phyloP scores from a whole-genome alignment of 92 coral and sea anemone species.

The Metridium senile region DNA sequence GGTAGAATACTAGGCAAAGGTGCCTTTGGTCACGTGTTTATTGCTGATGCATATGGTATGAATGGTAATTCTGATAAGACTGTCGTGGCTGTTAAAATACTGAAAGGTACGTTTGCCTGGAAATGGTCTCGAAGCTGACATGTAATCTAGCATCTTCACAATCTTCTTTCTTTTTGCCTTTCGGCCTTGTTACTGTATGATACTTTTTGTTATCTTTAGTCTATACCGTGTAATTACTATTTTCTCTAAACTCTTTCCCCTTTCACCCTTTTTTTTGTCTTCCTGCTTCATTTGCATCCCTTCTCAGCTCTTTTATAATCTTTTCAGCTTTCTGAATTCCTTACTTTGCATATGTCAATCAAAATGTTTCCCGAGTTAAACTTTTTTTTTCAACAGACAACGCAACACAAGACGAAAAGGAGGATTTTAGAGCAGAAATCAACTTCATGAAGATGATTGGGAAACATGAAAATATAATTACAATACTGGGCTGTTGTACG shows the following conservation, averaged over 20 bases:
- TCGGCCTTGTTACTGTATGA: not conserved
- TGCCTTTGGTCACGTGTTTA: slow-evolving; percentile 91
- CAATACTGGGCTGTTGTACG: slow-evolving; percentile 94
- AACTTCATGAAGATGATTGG: slow-evolving; percentile 94
- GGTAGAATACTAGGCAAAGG: slow-evolving; percentile 89
- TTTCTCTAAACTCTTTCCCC: no score
- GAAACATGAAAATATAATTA: slow-evolving; percentile 80
- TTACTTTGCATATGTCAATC: not conserved
- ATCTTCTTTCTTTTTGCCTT: not conserved
- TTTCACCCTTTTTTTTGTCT: no score
- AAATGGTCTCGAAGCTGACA: no score
- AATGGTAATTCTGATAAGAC: slow-evolving; percentile 61
- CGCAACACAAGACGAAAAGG: slow-evolving; percentile 77
- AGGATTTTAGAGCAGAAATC: slow-evolving; percentile 89
- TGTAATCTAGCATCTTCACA: no score
- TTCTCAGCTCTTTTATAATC: no score
- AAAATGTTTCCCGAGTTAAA: not conserved
- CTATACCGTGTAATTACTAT: no score
- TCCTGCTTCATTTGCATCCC: no score
- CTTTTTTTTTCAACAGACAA: slow-evolving; percentile 52
- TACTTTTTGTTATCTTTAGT: not conserved
- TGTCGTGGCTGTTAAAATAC: slow-evolving; percentile 85
- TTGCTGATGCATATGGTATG: slow-evolving; percentile 92
- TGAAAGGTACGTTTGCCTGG: slow-evolving; percentile 77
- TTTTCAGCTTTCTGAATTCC: no score